Base-by-base conservation (phyloP, 2,888 invertebrate genomes). In the Punctoribates punctum region DNA sequence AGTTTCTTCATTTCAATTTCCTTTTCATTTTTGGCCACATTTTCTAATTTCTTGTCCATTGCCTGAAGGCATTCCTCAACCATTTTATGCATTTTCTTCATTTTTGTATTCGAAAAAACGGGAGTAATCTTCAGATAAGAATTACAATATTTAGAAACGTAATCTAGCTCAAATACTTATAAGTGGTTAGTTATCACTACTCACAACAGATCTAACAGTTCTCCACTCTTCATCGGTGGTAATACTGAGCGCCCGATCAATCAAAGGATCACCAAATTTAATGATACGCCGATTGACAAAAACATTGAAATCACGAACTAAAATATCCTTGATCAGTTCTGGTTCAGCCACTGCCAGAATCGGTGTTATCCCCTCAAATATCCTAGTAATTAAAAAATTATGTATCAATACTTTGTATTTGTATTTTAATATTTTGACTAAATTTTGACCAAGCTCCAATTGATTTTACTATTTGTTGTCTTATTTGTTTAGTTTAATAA, bases 281-380 rank as follows among this genome's bases (percentile, higher is more conserved):
- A 20, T 60, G 15, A 9, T 25, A 20, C 34, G 76, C 9, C 57
- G 70, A 25, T 72, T 77, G 15, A 27, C 73, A 62, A 73, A 78
- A 67, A 77, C 72, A 34, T 78, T 75, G 54, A 77, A 79, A 65
- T 79, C 78, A 27, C 77, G 76, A 17, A 78, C 74, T n/a, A 73
- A 42, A n/a, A 79, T 73, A 9, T 42, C 34, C n/a, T 76, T 77
- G 6, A 78, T 25, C 15, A 79, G 29, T 34, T 78, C 78, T 74
- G 74, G 72, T 29, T 78, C 77, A 17, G 46, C 57, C 11, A 77
- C 60, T n/a, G 38, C 72, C 1, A 73, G 70, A 8, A 38, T 46
- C 15, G 77, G 38, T n/a, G 4, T 20, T 2, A 1, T 27, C 8
- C 11, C 62, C 8, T 6, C n/a, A 15, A 27, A 62, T 62, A 9